Conservation (phyloP, 2,113 vertebrate genomes). For the Malurus alboscapulatus region DNA sequence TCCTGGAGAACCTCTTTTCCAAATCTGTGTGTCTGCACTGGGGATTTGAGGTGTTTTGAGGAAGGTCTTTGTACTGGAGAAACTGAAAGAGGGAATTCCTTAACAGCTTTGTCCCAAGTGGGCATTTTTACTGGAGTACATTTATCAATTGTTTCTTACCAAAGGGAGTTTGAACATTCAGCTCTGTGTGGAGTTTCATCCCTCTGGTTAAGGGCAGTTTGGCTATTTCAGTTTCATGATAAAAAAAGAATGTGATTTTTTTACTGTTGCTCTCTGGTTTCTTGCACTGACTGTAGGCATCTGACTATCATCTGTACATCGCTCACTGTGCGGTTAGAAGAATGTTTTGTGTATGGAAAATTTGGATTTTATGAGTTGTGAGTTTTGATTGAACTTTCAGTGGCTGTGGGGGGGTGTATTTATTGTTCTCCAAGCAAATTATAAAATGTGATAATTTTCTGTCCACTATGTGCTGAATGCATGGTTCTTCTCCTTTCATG, state of each 20-base stretch:
- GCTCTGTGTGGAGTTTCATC: background rate
- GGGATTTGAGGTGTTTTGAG: background rate
- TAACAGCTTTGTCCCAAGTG: background rate
- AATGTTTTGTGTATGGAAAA: background rate
- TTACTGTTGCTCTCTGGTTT: background rate
- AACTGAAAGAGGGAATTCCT: background rate
- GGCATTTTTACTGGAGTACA: rapidly evolving
- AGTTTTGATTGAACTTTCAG: background rate
- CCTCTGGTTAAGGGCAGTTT: background rate
- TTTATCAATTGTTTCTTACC: background rate
- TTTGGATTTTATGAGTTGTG: background rate
- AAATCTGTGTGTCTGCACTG: rapidly evolving
- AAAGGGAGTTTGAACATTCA: background rate
- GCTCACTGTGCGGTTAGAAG: background rate
- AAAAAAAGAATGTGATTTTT: background rate
- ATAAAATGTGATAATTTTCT: background rate
- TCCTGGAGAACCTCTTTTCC: background rate
- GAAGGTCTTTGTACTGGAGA: background rate
- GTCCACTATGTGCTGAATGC: rapidly evolving
- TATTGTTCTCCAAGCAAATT: background rate
- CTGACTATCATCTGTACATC: background rate
- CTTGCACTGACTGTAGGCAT: background rate
- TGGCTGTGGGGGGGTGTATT: background rate
- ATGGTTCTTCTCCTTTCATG: background rate
- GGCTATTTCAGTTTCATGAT: background rate